phyloP scores from a whole-genome alignment of 2,797 vertebrate genomes.

The Acipenser ruthenus region DNA sequence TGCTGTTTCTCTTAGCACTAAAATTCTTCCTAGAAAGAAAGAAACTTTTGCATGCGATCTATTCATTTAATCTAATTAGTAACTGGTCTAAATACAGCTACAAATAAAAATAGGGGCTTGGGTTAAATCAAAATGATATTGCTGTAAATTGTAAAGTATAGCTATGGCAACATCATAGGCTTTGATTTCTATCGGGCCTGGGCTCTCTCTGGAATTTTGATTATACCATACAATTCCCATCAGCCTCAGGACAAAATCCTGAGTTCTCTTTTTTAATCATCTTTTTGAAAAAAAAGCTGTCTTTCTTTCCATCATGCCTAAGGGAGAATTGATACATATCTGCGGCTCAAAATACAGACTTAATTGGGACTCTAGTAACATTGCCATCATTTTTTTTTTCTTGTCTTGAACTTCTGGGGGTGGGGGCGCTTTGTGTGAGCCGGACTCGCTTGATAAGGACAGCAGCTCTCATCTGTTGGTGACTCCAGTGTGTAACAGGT shows the following conservation, averaged over 20 bases:
- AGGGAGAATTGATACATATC: conserved; percentile 52
- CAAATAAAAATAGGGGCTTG: too few species aligned
- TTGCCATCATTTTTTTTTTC: conserved; percentile 21
- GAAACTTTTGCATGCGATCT: too few species aligned
- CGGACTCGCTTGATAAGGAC: conserved; percentile 61
- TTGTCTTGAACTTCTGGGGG: conserved; percentile 21
- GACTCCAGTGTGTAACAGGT: conserved; percentile 75
- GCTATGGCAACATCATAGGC: too few species aligned
- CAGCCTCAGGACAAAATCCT: conserved; percentile 44
- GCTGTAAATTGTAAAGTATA: too few species aligned
- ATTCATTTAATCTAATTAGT: too few species aligned
- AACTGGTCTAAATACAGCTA: too few species aligned
- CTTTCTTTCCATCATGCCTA: conserved; percentile 39
- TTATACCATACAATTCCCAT: too few species aligned
- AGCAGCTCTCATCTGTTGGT: conserved; percentile 58
- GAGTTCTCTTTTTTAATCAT: conserved; percentile 20
- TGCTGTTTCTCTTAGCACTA: too few species aligned
- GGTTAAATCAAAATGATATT: too few species aligned
- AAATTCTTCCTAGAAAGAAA: too few species aligned
- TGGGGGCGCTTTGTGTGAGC: conserved; percentile 19
- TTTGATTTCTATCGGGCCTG: background rate
- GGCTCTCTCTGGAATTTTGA: background rate
- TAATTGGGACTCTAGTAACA: conserved; percentile 45
- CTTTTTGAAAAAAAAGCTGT: too few species aligned
- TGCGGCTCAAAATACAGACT: conserved; percentile 46